Evolutionary conservation across 2,797 vertebrate genomes (phyloP), one percentile per base, ranked within the genome.

Genomic region (Gouania willdenowi): DNA sequence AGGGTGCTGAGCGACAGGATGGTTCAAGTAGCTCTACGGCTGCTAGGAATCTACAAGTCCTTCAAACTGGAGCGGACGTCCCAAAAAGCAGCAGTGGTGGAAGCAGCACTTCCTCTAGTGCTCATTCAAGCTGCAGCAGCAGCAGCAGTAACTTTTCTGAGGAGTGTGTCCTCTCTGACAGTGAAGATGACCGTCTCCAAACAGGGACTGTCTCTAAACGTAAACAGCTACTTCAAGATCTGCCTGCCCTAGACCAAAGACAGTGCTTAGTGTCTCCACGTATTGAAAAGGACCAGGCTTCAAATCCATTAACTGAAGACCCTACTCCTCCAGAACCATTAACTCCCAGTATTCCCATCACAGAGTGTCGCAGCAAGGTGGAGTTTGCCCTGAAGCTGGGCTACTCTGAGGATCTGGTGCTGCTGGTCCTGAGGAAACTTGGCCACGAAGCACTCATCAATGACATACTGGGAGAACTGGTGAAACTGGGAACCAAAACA

Each of bases 341-440:
- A 42, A 80, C 87, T 26, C 68, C 79, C 17, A 55, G 80, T 4
- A 88, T 92, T 44, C 81, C 82, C 5, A 42, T 87, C 26, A 89
- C 85, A 55, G 91, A 93, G 71, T 93, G 93, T 82, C 93, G 92
- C 83, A 85, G 88, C 24, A 98, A 98, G 82, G 85, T 98, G 75
- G 94, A 98, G 59, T 98, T 98, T 79, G 94, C 96, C 55, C 92
- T 98, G 49, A 98, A 98, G 71, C 86, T 98, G 33, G 95, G 95
- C 67, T 98, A 98, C 75, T 85, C 93, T 3, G 93, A 98, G 79
- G 93, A 95, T 40, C 90, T 97, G 66, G 90, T 98, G 68, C 87
- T 92, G 59, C 88, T 95, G 75, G 96, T 98, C 44, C 82, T 98
- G 33, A 91, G 86, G 74, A 98, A 98, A 75, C 87, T 98, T 53